These are phyloP conservation scores for Drosophila mimica DNA, from an alignment of 2,888 invertebrate species.

Conservation along the genomic window DNA sequence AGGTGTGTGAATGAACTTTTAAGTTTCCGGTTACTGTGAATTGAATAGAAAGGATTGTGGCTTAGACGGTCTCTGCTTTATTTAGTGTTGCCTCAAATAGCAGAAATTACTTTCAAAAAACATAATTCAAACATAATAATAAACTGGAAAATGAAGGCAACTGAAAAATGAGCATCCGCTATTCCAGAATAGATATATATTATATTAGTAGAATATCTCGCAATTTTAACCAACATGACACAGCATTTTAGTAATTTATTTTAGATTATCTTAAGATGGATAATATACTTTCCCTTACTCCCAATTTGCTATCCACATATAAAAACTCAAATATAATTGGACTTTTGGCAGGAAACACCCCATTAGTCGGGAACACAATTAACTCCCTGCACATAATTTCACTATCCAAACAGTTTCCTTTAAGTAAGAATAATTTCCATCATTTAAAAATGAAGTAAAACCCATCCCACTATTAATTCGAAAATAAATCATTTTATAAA, in stretches of 20 bases:
- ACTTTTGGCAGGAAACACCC: neutral
- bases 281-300: neutral
- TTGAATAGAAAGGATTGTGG: slow-evolving; percentile 5
- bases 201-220: neutral
- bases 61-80: neutral
- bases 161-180: neutral
- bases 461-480: too few relatives aligned
- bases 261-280: neutral
- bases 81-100: neutral
- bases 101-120: neutral
- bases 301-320: too few relatives aligned
- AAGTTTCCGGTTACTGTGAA: slow-evolving; percentile 53
- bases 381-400: too few relatives aligned
- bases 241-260: neutral
- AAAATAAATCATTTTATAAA: too few relatives aligned
- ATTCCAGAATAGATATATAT: too few relatives aligned
- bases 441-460: neutral
- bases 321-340: too few relatives aligned
- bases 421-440: neutral
- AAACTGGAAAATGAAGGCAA: neutral
- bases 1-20: slow-evolving; percentile 55
- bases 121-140: neutral
- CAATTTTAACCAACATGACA: neutral
- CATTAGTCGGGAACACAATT: neutral
- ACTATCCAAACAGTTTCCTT: neutral